Evolutionary conservation across 2,113 vertebrate genomes (phyloP), one percentile per base, ranked within the genome.

Genomic region (Neopipo cinnamomea): DNA sequence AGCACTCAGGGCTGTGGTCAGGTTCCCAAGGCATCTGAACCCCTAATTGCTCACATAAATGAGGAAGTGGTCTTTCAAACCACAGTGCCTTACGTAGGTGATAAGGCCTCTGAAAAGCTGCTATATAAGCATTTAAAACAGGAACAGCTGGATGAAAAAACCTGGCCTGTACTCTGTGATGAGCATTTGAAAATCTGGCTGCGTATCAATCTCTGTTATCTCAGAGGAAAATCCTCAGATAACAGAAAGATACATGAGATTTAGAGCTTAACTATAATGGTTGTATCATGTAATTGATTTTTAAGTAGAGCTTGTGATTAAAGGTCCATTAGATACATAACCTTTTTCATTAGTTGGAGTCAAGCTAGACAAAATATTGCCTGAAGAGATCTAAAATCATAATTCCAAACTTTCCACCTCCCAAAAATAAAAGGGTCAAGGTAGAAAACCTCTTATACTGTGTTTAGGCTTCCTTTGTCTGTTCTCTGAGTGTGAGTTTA

Each of bases 241-340:
- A 96, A 96, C 91, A 95, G 76, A 84, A 92, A 95, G 90, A 93
- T 87, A 85, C 61, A 85, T 35, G 86, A 93, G 93, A 94, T 95
- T 96, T 95, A 92, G 85, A 86, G 92, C 88, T 96, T 93, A 95
- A 68, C 91, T 91, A 12, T 89, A 96, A 85, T 71, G 89, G 66
- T 89, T 90, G 77, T 91, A 85, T 94, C 91, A 67, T n/a, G 31
- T 86, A 93, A 94, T 89, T 96, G 93, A 92, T 96, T 96, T 95
- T 95, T 92, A 96, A 96, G 88, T 87, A 91, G 61, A 74, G 47
- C 47, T 91, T 6, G 3, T 88, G 65, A 93, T 95, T 95, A 93
- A 91, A 96, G 77, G 66, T 88, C 87, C 93, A 58, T 96, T 94
- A 94, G 84, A 94, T 88, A 95, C 94, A 92, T 88, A 95, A 89